Evolutionary conservation across 2,888 invertebrate genomes (phyloP), one percentile per base, ranked within the genome.

Genomic region (Clepsis dumicolana): DNA sequence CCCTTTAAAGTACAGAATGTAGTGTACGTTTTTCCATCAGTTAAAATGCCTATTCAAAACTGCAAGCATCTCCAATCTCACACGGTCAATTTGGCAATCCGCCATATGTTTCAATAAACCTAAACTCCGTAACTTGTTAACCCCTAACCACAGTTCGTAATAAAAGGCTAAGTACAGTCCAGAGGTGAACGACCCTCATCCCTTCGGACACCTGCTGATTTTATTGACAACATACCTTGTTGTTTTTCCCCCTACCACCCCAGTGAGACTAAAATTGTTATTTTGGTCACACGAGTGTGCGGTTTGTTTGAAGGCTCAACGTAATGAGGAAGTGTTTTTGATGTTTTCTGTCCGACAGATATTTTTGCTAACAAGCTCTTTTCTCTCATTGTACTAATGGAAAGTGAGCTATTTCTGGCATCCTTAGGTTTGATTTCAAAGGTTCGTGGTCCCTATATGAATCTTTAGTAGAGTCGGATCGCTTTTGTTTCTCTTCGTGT

Each of bases 181-280:
- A 70, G 78, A 84, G 90, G 87, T 90, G 85, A 88, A 87, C 81
- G 90, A 88, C 89, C 90, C 79, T 79, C 71, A 65, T 71, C 81
- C 90, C 89, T 81, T 72, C 77, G 88, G 90, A 90, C 89, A 87
- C 89, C 90, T 88, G 86, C 88, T 88, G 89, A 89, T 91, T 91
- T 90, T 90, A 89, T 89, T 91, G 92, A 91, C 93, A 93, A 88
- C 88, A 84, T 71, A 77, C 74, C 82, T 80, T 82, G 82, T 81
- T 84, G 85, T 89, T 90, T 85, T 90, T 91, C 90, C 84, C 80
- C 79, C 79, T 76, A 32, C 53, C 52, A 4, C 65, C 52, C 52
- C 73, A 75, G 69, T 74, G 77, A 75, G 81, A 81, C 61, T 64
- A 53, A 64, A 63, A 59, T 68, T 68, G 68, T 59, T 68, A 68